Base-by-base conservation (phyloP, 2,113 vertebrate genomes). In the Tyrannus savana region DNA sequence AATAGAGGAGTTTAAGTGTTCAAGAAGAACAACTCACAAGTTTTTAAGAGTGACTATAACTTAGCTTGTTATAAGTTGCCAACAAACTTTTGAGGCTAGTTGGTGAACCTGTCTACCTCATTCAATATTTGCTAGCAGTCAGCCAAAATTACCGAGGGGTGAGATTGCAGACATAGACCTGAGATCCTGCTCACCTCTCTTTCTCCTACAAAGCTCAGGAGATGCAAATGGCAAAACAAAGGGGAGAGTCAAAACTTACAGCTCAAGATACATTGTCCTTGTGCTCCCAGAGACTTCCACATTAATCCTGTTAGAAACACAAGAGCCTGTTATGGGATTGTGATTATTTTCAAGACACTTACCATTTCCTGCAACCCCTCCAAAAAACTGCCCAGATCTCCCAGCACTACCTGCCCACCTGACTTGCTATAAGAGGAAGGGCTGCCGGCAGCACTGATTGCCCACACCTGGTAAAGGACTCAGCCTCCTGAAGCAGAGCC, bases 381-480 rank as follows among this genome's bases (percentile, higher is more conserved):
- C 39, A 7, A 12, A n/a, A 27, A 10, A 5, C 6, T 3, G 11
- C 2, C 14, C 21, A 52, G 1, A 28, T 18, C 0, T 21, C 9
- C 13, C 50, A 66, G 12, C 60, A 24, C 41, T 33, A 8, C 44
- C 42, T 7, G 1, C 14, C 46, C 42, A 4, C 13, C 87, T 19
- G 18, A 46, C 55, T 52, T 75, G n/a, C 68, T 50, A 74, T 71
- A 89, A 81, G 47, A 63, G 67, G 66, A 74, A 75, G 47, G 22
- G 21, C 53, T 62, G 23, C 18, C 1, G 2, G 30, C 49, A 86
- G 60, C n/a, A n/a, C 35, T 1, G 0, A 96, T 28, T 87, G 62
- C 33, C 39, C 74, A 56, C 95, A 97, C 84, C 94, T 97, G 95
- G 18, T 1, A 14, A 60, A 62, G 53, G 24, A 7, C 28, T 49